phyloP scores from a whole-genome alignment of 2,113 vertebrate genomes.

The Cebus imitator region DNA sequence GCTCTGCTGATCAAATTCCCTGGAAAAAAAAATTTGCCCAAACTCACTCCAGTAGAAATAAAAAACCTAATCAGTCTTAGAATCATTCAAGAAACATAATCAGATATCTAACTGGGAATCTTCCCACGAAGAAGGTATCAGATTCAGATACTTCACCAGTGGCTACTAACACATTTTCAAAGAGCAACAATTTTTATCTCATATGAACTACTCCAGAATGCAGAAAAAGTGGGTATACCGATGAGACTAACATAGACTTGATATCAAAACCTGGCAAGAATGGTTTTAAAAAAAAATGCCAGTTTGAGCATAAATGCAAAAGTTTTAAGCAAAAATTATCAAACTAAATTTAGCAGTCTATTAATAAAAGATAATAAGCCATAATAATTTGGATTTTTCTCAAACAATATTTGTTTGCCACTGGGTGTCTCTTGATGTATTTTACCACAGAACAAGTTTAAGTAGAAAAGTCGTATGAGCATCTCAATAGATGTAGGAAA shows the following conservation, averaged over 20 bases:
- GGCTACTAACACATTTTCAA: background rate
- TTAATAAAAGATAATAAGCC: background rate
- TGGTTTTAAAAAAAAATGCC: background rate
- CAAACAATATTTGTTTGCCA: background rate
- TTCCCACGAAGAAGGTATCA: background rate
- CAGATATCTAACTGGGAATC: background rate
- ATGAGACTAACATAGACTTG: background rate
- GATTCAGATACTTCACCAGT: background rate
- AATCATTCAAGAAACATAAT: background rate
- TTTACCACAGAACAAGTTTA: background rate
- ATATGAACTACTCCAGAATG: background rate
- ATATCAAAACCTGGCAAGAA: background rate
- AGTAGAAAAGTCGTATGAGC: background rate
- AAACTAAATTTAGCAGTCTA: background rate
- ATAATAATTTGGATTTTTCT: background rate
- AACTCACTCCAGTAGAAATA: conserved; percentile 10
- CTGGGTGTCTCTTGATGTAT: background rate
- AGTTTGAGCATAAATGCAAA: background rate
- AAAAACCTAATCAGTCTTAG: background rate
- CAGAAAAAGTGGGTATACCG: background rate
- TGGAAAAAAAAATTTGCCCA: background rate
- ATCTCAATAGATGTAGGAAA: background rate
- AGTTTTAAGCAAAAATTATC: background rate
- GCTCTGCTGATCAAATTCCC: background rate
- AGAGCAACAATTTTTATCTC: background rate